Percentiles rank a stretch among this genome's conserved stretches.
phyloP scores from a whole-genome alignment of 2,113 vertebrate genomes.

The Albula glossodonta region DNA sequence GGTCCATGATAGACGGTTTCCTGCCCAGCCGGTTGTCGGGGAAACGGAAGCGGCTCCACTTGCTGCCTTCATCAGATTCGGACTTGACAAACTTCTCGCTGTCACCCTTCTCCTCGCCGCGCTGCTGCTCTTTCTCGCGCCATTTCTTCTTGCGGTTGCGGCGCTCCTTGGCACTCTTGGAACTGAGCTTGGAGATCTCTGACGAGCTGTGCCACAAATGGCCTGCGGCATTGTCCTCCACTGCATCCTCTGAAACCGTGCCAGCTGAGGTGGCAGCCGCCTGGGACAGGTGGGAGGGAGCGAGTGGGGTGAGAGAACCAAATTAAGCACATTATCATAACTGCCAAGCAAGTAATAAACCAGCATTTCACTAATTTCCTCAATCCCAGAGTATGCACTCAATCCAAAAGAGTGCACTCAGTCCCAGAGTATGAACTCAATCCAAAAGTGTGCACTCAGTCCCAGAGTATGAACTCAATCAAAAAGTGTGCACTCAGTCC shows the following conservation, averaged over 20 bases:
- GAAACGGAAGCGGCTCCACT: conserved; percentile 86
- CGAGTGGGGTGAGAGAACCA: not conserved
- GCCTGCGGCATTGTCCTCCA: conserved; percentile 86
- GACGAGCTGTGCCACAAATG: conserved; percentile 92
- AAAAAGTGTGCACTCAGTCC: too few relatives aligned
- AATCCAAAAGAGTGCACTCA: too few relatives aligned
- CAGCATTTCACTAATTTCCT: too few relatives aligned
- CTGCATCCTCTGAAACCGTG: conserved; percentile 91
- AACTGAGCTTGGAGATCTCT: conserved; percentile 93
- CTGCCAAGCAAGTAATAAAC: too few relatives aligned
- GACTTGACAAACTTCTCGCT: conserved; percentile 95
- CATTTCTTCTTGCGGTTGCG: conserved; percentile 92
- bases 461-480: too few relatives aligned
- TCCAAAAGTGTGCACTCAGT: too few relatives aligned
- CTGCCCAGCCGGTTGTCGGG: conserved; percentile 90
- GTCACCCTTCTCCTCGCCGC: conserved; percentile 94
- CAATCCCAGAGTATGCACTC: too few relatives aligned
- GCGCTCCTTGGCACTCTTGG: conserved; percentile 96
- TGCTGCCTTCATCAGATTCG: conserved; percentile 93
- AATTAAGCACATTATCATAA: not conserved
- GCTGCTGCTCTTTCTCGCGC: conserved; percentile 85
- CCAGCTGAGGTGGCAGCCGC: conserved; percentile 91
- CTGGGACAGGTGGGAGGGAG: conserved; percentile 52
- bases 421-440: too few relatives aligned
- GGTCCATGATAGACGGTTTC: conserved; percentile 97